phyloP scores from a whole-genome alignment of 2,797 vertebrate genomes.

The Myiotriccus ornatus region DNA sequence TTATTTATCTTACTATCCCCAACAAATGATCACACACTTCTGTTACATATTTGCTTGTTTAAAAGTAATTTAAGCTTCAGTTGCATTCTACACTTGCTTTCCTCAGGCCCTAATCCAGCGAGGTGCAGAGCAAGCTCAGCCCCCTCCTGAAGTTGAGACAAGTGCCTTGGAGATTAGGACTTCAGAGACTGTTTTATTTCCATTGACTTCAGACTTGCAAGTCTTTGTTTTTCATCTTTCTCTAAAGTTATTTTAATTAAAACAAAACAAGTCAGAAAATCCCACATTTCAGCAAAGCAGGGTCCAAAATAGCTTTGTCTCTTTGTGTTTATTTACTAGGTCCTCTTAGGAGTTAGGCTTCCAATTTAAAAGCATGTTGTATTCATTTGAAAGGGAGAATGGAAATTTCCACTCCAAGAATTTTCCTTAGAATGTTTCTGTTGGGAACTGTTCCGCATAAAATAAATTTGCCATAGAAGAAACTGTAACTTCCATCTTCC shows the following conservation, averaged over 20 bases:
- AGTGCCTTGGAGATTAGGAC: background rate
- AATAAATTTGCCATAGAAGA: background rate
- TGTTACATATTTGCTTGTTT: background rate
- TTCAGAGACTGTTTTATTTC: constrained; percentile 28
- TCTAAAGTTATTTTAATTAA: constrained; percentile 53
- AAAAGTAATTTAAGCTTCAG: background rate
- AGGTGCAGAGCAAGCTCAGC: background rate
- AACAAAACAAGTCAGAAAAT: constrained; percentile 34
- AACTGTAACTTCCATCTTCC: constrained; percentile 8
- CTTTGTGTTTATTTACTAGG: constrained; percentile 9
- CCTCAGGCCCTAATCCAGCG: background rate
- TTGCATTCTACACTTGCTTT: background rate
- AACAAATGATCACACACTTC: background rate
- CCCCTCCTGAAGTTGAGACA: background rate
- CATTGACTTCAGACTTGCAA: constrained; percentile 1
- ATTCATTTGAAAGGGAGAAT: constrained; percentile 13
- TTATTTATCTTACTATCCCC: background rate
- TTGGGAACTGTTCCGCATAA: background rate
- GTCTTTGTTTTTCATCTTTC: constrained; percentile 38
- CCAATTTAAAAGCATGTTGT: background rate
- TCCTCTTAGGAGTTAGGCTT: constrained; percentile 37
- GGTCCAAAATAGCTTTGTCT: constrained; percentile 37
- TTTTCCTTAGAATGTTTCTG: background rate
- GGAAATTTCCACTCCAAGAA: constrained; percentile 26
- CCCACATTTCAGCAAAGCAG: constrained; percentile 1